Evolutionary conservation across 1,140 invertebrate species (phyloP), one percentile per base, ranked within the genome.

Genomic region (Listronotus oregonensis): DNA sequence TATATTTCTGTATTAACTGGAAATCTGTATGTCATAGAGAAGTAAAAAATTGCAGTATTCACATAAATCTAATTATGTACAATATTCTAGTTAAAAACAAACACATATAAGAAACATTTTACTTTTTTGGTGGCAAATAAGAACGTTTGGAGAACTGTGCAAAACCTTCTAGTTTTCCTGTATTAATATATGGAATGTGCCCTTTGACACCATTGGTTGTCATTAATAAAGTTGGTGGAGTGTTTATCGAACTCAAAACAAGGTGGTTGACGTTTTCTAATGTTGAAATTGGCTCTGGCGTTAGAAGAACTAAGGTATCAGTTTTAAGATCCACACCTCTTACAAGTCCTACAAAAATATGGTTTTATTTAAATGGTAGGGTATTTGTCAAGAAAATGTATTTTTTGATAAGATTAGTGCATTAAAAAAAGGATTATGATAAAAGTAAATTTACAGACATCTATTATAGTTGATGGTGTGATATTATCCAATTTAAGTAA

Each of bases 141-240:
- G 70, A 68, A 14, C 77, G 40, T 60, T 75, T 78, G 0, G 75
- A 70, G 34, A 76, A 70, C 56, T 71, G 65, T 14, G 57, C 71
- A 39, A 76, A 73, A 42, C 58, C 50, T 9, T 56, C 67, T 10
- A 69, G 44, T 21, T 69, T 61, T 11, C 75, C 74, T 34, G 62
- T 27, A 15, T 64, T 71, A 11, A 77, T 66, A 49, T 74, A 79
- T 6, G 77, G 76, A 15, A 76, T 64, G 12, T 59, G 44, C 9
- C 72, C 73, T 10, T 49, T 31, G 11, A 73, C 66, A 39, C 62
- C 60, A 46, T 70, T 64, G 7, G 66, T 46, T 5, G 65, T 64
- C 73, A 78, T 75, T 42, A 75, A 71, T 15, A 79, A 40, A n/a
- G 75, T 67, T 6, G 73, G 72, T 14, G 77, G 77, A 51, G 75